A percentile compares a stretch with the other conserved stretches of the same genome.
phyloP scores from a whole-genome alignment of 2,113 vertebrate species.

The Progne subis region DNA sequence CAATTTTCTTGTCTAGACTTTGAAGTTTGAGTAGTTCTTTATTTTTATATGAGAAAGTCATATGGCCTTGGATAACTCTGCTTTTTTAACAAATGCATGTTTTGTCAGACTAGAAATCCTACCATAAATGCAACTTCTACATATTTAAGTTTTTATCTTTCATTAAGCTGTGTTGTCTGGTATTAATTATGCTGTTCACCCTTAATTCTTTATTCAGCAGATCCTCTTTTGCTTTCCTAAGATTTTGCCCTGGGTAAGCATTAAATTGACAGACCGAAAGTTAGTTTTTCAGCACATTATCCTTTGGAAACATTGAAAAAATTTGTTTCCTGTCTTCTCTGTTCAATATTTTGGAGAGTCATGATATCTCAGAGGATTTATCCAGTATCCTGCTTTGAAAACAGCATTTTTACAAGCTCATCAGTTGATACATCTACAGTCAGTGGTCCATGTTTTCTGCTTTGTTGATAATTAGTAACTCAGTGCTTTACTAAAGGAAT shows the following conservation, averaged over 20 bases:
- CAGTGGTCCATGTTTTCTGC: neutral
- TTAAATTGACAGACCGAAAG: neutral
- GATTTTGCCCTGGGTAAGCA: neutral
- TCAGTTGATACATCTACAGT: neutral
- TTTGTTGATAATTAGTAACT: neutral
- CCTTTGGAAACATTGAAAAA: slow-evolving; percentile 31
- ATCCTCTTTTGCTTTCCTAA: neutral
- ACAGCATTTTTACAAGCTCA: neutral
- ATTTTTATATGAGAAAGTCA: neutral
- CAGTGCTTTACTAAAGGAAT: neutral
- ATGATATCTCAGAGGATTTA: neutral
- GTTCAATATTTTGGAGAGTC: slow-evolving; percentile 10
- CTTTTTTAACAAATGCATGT: neutral
- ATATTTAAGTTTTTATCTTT: neutral
- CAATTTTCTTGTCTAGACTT: neutral
- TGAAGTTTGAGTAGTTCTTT: neutral
- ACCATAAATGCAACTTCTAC: neutral
- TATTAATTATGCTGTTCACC: neutral
- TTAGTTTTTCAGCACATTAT: neutral
- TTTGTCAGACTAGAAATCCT: neutral
- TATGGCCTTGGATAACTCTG: neutral
- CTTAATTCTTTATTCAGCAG: neutral
- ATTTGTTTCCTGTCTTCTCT: slow-evolving; percentile 17
- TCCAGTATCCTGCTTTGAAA: neutral
- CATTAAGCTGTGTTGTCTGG: neutral